phyloP scores from a whole-genome alignment of 1,140 invertebrate species.

The Plodia interpunctella region DNA sequence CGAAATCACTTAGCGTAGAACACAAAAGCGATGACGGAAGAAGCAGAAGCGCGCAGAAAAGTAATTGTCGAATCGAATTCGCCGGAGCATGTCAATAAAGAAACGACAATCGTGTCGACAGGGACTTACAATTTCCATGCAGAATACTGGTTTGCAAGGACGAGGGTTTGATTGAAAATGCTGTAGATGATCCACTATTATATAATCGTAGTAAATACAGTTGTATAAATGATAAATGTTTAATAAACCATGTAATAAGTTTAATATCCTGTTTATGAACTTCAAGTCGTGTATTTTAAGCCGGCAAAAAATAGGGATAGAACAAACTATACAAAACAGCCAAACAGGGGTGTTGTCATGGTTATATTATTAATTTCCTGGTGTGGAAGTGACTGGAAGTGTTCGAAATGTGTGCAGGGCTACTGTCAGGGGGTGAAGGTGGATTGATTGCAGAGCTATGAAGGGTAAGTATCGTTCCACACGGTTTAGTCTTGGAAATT shows the following conservation, averaged over 20 bases:
- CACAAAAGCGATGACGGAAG: background rate
- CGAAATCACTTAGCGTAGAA: background rate
- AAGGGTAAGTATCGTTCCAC: background rate
- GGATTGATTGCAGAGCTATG: background rate
- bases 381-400: background rate
- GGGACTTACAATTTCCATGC: background rate
- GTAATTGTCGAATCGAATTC: slow-evolving; percentile 3
- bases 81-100: slow-evolving; percentile 3
- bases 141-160: background rate
- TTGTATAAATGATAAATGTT: too few species aligned
- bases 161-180: background rate
- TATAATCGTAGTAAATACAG: too few species aligned
- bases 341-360: background rate
- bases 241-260: too few species aligned
- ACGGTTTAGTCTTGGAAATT: background rate
- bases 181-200: too few species aligned
- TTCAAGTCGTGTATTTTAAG: too few species aligned
- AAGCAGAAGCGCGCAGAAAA: background rate
- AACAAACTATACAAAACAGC: too few species aligned
- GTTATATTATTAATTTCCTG: background rate
- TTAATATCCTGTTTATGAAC: too few species aligned
- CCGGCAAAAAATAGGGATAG: too few species aligned
- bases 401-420: background rate
- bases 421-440: background rate
- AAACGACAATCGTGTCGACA: background rate